Evolutionary conservation across 2,797 vertebrate genomes (phyloP).

Genomic region (Manis pentadactyla): DNA sequence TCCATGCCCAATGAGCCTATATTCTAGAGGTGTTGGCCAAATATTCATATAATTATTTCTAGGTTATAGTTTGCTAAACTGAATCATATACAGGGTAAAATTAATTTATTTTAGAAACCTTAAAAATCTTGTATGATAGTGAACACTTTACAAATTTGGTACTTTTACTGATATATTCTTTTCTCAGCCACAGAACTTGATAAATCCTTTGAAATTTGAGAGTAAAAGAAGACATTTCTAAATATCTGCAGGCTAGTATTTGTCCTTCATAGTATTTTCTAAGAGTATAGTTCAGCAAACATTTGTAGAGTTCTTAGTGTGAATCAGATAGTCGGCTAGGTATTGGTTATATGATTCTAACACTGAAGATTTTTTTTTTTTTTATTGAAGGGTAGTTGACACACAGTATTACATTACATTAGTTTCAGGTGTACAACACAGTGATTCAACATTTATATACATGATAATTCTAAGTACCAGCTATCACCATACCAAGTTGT

Average conservation of each 20-base stretch:
- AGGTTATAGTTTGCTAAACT: constrained; percentile 19
- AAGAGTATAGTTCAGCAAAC: background rate
- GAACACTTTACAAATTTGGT: background rate
- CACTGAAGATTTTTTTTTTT: background rate
- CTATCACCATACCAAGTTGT: too few species aligned
- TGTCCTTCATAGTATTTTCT: background rate
- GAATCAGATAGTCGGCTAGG: background rate
- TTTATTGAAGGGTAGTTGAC: too few species aligned
- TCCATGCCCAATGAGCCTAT: background rate
- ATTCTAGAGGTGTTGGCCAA: constrained; percentile 19
- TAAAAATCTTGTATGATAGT: constrained; percentile 21
- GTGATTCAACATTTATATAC: too few species aligned
- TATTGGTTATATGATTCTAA: background rate
- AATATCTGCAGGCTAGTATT: background rate
- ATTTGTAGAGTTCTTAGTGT: background rate
- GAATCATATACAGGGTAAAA: background rate
- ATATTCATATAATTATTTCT: background rate
- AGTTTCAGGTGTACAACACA: too few species aligned
- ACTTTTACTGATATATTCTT: background rate
- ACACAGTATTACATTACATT: too few species aligned
- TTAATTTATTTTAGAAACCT: constrained; percentile 30
- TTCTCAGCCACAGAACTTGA: constrained; percentile 2
- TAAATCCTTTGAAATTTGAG: constrained; percentile 24
- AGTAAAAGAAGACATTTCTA: constrained; percentile 40
- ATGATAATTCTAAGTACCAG: too few species aligned